phyloP scores from a whole-genome alignment of 1,140 invertebrate species.

The Danaus plexippus region DNA sequence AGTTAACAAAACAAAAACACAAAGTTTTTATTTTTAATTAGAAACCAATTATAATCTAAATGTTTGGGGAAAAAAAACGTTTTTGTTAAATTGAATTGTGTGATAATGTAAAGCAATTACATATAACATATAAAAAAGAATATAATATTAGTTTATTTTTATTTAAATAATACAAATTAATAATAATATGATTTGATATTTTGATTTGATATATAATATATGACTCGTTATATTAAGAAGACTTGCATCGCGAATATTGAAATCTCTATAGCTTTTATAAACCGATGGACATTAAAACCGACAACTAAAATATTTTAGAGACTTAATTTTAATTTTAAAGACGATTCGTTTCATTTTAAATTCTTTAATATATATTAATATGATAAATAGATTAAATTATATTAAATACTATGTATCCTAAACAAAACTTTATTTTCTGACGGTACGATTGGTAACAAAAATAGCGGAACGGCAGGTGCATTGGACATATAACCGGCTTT shows the following conservation, averaged over 20 bases:
- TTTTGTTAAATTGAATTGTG: slow-evolving; percentile 4
- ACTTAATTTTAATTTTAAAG: too few species aligned
- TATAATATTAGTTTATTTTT: neutral
- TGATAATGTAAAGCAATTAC: slow-evolving; percentile 4
- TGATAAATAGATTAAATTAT: too few species aligned
- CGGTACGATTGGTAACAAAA: slow-evolving; percentile 18
- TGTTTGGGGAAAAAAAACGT: neutral
- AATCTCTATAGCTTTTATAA: too few species aligned
- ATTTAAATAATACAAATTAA: neutral
- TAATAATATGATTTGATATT: too few species aligned
- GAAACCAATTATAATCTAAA: neutral
- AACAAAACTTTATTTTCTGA: slow-evolving; percentile 7
- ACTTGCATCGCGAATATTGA: too few species aligned
- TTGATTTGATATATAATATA: too few species aligned
- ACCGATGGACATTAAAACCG: too few species aligned
- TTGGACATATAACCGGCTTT: slow-evolving; percentile 27
- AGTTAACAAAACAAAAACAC: slow-evolving; percentile 7
- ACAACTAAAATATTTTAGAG: too few species aligned
- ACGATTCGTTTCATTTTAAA: too few species aligned
- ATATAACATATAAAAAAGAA: neutral
- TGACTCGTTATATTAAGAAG: too few species aligned
- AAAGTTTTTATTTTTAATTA: neutral
- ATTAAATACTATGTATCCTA: too few species aligned
- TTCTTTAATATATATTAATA: too few species aligned
- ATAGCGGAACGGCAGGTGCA: slow-evolving; percentile 27